Base-by-base conservation (phyloP, 2,888 invertebrate species). In the Eretmocerus hayati region DNA sequence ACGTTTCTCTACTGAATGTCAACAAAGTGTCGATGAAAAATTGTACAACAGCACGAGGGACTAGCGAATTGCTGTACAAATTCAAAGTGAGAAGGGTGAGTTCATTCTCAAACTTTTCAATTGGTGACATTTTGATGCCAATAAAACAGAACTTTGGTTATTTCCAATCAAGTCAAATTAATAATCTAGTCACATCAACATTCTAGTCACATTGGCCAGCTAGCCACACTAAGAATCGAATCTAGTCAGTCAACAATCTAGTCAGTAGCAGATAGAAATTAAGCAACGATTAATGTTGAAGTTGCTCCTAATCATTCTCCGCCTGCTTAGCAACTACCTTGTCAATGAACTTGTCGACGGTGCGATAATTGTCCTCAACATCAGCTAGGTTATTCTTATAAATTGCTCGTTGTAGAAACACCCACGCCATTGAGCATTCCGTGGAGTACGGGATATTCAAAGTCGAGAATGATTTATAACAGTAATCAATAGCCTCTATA, bases 401-500 rank as follows among this genome's bases (percentile, higher is more conserved):
- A 22, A 48, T 16, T 19, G n/a, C 30, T 2, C 5, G 26, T 40
- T 50, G 53, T 2, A 48, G n/a, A 40, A 50, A 53, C 5, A 15
- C 15, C 46, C 51, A 54, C n/a, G 46, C 30, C 18, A 48, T 48
- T 18, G 36, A 48, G 19, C 46, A 48, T 19, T 51, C 33, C 11
- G n/a, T 8, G 15, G 40, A 30, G 11, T 51, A 51, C 2, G 48
- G 46, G 35, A 51, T 30, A 15, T 33, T 30, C 15, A 54, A 43
- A 3, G 48, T 39, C 23, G 48, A 54, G 46, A 50, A 54, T 30
- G 44, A 42, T 23, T 54, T 54, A 15, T 48, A 54, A 32, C 54
- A 54, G 18, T 33, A 54, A 46, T 51, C 38, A 2, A 54, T 38
- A 23, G 51, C 54, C 5, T 47, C 47, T 5, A 42, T 11, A 19